These are phyloP conservation scores for Megalops cyprinoides DNA, from an alignment of 2,797 vertebrate genomes.

Conservation along the genomic window DNA sequence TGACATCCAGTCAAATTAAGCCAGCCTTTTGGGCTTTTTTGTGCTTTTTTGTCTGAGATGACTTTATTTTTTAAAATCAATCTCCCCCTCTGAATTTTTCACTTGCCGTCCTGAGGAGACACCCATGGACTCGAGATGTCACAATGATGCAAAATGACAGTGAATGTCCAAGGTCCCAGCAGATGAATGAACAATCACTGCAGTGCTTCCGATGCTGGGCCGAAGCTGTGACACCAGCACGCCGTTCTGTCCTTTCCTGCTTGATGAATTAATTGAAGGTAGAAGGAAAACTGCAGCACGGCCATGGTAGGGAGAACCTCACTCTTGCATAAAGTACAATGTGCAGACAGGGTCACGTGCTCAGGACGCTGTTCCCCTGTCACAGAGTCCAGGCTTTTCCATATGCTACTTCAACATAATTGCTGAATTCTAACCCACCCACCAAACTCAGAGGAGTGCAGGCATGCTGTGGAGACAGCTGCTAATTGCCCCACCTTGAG, in stretches of 20 bases:
- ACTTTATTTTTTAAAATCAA: neutral
- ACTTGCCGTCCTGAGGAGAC: neutral
- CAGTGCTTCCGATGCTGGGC: neutral
- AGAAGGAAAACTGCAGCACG: neutral
- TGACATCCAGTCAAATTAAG: no score
- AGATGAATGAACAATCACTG: neutral
- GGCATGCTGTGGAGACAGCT: constrained; percentile 8
- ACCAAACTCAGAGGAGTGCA: neutral
- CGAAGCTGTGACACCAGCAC: neutral
- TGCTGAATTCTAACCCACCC: neutral
- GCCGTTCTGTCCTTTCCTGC: neutral
- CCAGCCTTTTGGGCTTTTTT: neutral
- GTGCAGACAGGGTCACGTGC: neutral
- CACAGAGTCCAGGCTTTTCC: neutral
- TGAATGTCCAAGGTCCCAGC: neutral
- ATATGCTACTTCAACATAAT: neutral
- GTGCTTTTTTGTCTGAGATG: neutral
- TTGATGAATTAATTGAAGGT: neutral
- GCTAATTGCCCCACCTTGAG: constrained; percentile 21
- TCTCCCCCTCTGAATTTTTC: neutral
- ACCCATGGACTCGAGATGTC: neutral
- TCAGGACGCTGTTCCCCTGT: neutral
- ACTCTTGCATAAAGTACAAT: neutral
- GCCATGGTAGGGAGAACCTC: neutral
- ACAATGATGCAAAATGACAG: neutral